These are phyloP conservation scores for Gallinago nigripennis DNA, from an alignment of 2,797 vertebrate species.

Conservation along the genomic window DNA sequence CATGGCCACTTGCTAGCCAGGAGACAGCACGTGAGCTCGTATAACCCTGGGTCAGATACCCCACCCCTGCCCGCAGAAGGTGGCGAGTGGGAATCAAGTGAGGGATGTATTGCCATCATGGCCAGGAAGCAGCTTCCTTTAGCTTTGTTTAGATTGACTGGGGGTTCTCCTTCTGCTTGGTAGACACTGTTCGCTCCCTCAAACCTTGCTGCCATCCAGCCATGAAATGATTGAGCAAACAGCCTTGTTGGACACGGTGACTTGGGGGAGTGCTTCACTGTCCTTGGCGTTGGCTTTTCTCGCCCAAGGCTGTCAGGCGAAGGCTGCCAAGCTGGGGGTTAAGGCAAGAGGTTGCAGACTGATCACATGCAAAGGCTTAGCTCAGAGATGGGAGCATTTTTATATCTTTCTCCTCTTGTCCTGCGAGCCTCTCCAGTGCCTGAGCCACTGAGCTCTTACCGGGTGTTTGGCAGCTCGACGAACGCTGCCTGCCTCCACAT, in stretches of 20 bases:
- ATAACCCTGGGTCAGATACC: neutral
- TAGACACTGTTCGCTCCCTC: rapidly evolving
- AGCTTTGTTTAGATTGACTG: neutral
- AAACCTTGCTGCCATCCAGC: neutral
- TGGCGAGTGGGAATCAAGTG: rapidly evolving
- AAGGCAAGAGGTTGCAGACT: neutral
- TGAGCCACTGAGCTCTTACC: neutral
- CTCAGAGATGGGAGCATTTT: neutral
- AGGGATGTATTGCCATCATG: neutral
- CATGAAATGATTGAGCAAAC: neutral
- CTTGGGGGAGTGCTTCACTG: rapidly evolving
- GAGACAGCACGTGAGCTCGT: rapidly evolving
- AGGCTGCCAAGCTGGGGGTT: neutral
- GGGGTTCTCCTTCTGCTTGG: neutral
- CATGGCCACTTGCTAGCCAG: neutral
- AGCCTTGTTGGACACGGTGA: neutral
- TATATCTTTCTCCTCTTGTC: neutral
- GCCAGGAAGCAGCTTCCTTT: neutral
- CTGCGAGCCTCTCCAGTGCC: neutral
- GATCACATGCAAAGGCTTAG: neutral
- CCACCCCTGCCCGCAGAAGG: neutral
- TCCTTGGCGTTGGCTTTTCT: neutral
- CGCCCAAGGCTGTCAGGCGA: rapidly evolving
- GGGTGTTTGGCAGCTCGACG: neutral
- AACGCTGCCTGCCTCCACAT: neutral